Conservation (phyloP, 1,140 invertebrate genomes). For the Aricia agestis region DNA sequence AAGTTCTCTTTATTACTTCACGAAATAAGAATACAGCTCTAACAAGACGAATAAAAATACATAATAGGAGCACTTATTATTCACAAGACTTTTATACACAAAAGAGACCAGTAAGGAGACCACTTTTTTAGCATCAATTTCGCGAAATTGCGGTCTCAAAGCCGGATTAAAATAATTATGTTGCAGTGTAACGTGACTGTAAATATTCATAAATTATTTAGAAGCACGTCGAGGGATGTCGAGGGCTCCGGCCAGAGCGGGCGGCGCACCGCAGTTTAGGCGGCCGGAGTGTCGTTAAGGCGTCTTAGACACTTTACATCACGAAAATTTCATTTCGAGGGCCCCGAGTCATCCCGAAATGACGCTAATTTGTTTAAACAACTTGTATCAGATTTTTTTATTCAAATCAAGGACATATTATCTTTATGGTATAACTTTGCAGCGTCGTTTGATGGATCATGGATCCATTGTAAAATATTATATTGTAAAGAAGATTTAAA, state of each 20-base stretch:
- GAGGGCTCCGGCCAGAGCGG: slow-evolving; percentile 40
- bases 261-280: slow-evolving; percentile 50
- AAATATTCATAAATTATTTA: slow-evolving; percentile 74
- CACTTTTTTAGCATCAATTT: slow-evolving; percentile 55
- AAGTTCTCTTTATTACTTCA: slow-evolving; percentile 17
- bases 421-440: too few species aligned
- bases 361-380: slow-evolving; percentile 52
- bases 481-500: too few species aligned
- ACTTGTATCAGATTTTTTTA: slow-evolving; percentile 41
- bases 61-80: slow-evolving; percentile 26
- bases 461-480: too few species aligned
- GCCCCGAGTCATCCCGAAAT: slow-evolving; percentile 50
- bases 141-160: slow-evolving; percentile 51
- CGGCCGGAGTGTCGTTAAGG: slow-evolving; percentile 51
- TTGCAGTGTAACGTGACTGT: slow-evolving; percentile 62
- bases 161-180: slow-evolving; percentile 70
- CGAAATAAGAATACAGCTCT: slow-evolving; percentile 14
- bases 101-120: slow-evolving; percentile 31
- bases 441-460: too few species aligned
- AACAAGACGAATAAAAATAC: slow-evolving; percentile 18
- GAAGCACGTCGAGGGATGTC: too few species aligned
- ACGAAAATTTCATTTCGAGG: slow-evolving; percentile 64
- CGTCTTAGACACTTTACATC: slow-evolving; percentile 61
- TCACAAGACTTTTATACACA: slow-evolving; percentile 30
- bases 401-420: not conserved